Conservation (phyloP, 35 echinoderm and acorn worm genomes). For the Eucidaris tribuloides region DNA sequence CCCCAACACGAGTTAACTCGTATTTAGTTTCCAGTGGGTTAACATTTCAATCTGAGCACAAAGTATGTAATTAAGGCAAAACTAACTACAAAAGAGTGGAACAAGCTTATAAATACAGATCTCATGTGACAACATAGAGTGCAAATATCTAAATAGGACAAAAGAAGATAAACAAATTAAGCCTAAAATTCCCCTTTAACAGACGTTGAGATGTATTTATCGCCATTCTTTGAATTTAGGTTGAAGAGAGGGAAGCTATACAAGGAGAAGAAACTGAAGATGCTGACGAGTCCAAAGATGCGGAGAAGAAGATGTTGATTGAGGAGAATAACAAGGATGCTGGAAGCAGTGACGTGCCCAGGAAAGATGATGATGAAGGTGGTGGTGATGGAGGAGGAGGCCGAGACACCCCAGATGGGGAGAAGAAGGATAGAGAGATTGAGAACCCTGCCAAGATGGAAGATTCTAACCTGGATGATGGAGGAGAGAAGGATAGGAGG, state of each 20-base stretch:
- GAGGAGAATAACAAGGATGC: conserved; percentile 26
- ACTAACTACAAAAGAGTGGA: too few relatives aligned
- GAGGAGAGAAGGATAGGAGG: background rate
- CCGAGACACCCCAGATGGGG: background rate
- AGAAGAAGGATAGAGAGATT: conserved; percentile 12
- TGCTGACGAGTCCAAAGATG: background rate
- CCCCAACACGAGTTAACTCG: too few relatives aligned
- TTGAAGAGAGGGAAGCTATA: too few relatives aligned
- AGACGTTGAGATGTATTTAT: background rate
- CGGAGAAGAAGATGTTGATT: background rate
- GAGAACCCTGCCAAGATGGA: background rate
- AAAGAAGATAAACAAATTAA: too few relatives aligned
- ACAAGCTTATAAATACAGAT: too few relatives aligned
- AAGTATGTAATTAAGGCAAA: too few relatives aligned
- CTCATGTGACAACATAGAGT: too few relatives aligned
- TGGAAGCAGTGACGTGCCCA: background rate
- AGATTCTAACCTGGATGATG: background rate
- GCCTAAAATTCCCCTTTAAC: too few relatives aligned
- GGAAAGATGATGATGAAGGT: background rate
- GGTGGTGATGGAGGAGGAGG: background rate
- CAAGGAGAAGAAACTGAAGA: conserved; percentile 20
- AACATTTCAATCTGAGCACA: too few relatives aligned
- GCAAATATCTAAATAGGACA: too few relatives aligned
- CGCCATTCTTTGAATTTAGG: background rate
- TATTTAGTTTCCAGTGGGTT: too few relatives aligned